phyloP scores from a whole-genome alignment of 2,888 invertebrate species.

The Siphlonurus alternatus region DNA sequence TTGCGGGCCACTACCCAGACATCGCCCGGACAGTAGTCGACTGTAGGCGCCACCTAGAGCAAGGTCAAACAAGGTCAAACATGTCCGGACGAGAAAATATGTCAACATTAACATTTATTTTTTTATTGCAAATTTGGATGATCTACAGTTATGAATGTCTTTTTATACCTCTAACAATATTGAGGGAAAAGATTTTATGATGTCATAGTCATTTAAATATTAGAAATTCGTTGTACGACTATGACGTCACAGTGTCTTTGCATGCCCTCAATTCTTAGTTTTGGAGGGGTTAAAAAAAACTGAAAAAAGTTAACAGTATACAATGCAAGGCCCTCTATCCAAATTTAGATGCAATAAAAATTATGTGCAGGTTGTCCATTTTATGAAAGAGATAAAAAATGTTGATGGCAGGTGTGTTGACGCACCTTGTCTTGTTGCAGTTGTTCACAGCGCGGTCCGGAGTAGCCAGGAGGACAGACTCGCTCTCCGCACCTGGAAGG shows the following conservation, averaged over 20 bases:
- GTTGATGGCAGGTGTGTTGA: background rate
- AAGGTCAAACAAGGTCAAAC: background rate
- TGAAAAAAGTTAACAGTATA: background rate
- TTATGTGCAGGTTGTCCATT: no score
- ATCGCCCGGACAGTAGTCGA: conserved; percentile 84
- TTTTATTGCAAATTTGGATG: background rate
- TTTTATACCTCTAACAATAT: no score
- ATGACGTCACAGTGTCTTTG: no score
- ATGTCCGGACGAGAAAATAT: conserved; percentile 4
- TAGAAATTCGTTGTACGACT: no score
- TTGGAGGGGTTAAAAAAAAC: no score
- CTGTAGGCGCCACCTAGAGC: conserved; percentile 50
- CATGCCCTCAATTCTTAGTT: no score
- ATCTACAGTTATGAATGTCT: background rate
- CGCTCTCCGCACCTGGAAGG: conserved; percentile 85
- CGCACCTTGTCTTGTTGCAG: conserved; percentile 59
- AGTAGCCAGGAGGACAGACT: conserved; percentile 73
- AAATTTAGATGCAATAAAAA: background rate
- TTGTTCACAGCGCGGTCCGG: conserved; percentile 70
- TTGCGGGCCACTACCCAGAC: conserved; percentile 88
- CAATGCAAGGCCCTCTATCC: background rate
- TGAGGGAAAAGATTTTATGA: no score
- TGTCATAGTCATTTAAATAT: no score
- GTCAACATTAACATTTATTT: background rate
- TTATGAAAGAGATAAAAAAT: background rate